Evolutionary conservation across 1,140 invertebrate genomes (phyloP), one percentile per base, ranked within the genome.

Genomic region (Glossosoma conforme): DNA sequence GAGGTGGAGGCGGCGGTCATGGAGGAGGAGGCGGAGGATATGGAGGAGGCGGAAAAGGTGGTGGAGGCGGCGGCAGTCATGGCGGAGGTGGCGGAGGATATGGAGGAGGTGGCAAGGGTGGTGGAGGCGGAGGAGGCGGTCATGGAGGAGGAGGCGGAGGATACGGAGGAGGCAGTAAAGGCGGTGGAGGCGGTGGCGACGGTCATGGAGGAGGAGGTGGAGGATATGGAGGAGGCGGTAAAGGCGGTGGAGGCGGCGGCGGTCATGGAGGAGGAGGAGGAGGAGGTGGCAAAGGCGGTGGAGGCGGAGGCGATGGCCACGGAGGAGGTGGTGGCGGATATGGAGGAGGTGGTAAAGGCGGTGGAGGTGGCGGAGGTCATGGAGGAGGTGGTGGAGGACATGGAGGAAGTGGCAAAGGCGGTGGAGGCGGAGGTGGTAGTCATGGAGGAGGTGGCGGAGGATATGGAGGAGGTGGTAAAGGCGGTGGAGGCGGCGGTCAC

Each of bases 401-500:
- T 11, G 37, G 24, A 18, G 21, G 25, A 5, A 5, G 19, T n/a
- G 21, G 25, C 11, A 37, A 44, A 10, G 13, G 25, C 14, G 43
- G 43, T 5, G 33, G 37, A 13, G 43, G 43, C 5, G 33, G 36
- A 13, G 17, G 22, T 6, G 33, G 36, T 15, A 24, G 37, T 4
- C n/a, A 21, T 10, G 51, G 51, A n/a, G 6, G 22, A 32, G 51
- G 51, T n/a, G 21, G 28, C 13, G 43, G 43, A 2, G 43, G 43
- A 18, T 20, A 25, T 19, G 43, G 43, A 1, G 43, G 44, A 10
- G n/a, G 19, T 19, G 51, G 51, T 10, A 22, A 25, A 2, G 51
- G 51, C 2, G 2, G 21, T 6, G 25, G 25, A 14, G 11, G 69
- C 67, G 42, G 55, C 66, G 21, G 67, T 65, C 49, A 64, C 64